Base-by-base conservation (phyloP, 2,797 vertebrate species). In the Hoplostethus atlanticus region DNA sequence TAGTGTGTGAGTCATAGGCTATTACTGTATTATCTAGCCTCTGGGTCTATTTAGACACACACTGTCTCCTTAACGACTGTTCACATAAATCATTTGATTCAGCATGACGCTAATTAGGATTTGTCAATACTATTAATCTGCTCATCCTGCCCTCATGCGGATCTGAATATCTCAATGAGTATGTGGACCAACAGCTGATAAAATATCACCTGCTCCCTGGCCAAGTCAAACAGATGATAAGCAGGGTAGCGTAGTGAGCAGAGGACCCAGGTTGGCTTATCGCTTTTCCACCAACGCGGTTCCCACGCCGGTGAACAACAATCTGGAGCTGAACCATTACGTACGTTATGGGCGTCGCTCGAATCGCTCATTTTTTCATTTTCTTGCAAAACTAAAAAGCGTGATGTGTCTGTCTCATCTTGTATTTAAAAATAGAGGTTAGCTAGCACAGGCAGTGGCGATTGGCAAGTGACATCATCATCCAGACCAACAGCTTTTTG, bases 71-170 rank as follows among this genome's bases (percentile, higher is more conserved):
- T 90, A 90, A 92, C 88, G 88, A 87, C 83, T 88, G 85, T 79
- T 91, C 86, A 80, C 87, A 90, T 89, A 88, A 91, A 92, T 93
- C 92, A 87, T 86, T 92, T 90, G 88, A 92, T 91, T 90, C 79
- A 77, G 80, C 86, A 73, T 91, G 92, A 91, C 81, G 80, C 84
- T 93, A 93, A 93, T 93, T 93, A 91, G 87, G 85, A 89, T 92
- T 90, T 88, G 90, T 92, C 92, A 92, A 93, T 93, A 93, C 81
- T 86, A 89, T 91, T 92, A 91, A 92, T 90, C 86, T 87, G 80
- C 88, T 91, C 90, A 83, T 87, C 79, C 83, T 83, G 77, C 80
- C 84, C 87, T 85, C 83, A 53, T 83, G 85, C 75, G 84, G 84
- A 90, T 91, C 83, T 79, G 84, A 91, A 90, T 86, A 90, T 89